These are phyloP conservation scores for Poicephalus gulielmi DNA, from an alignment of 2,113 vertebrate genomes.

Conservation along the genomic window DNA sequence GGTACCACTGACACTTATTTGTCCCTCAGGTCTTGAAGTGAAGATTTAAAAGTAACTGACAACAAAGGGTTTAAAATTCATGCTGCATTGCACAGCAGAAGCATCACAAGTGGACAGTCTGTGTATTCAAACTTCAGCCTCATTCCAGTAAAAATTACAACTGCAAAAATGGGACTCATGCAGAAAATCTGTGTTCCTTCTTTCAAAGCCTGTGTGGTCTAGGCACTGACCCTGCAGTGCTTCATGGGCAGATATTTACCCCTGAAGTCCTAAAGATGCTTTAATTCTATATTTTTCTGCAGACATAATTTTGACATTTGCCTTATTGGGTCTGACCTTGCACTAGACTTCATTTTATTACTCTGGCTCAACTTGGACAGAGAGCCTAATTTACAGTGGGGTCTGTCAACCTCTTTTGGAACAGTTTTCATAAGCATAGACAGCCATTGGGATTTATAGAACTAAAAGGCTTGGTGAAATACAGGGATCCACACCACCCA, in stretches of 20 bases:
- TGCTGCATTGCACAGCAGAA: neutral
- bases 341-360: constrained; percentile 52
- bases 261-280: neutral
- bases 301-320: constrained; percentile 62
- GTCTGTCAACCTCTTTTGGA: constrained; percentile 35
- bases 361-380: neutral
- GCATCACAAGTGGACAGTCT: neutral
- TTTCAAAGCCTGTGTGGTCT: neutral
- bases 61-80: neutral
- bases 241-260: constrained; percentile 47
- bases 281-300: constrained; percentile 16
- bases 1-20: neutral
- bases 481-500: neutral
- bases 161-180: neutral
- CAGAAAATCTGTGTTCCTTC: neutral
- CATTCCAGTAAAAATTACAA: neutral
- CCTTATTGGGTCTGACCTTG: constrained; percentile 33
- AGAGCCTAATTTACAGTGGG: constrained; percentile 26
- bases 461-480: constrained; percentile 59
- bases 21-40: neutral
- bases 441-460: constrained; percentile 65
- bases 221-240: neutral
- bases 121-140: neutral
- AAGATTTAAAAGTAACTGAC: neutral
- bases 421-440: constrained; percentile 44